Evolutionary conservation across 1,140 invertebrate species (phyloP).

Genomic region (Aphelinus atriplicis): DNA sequence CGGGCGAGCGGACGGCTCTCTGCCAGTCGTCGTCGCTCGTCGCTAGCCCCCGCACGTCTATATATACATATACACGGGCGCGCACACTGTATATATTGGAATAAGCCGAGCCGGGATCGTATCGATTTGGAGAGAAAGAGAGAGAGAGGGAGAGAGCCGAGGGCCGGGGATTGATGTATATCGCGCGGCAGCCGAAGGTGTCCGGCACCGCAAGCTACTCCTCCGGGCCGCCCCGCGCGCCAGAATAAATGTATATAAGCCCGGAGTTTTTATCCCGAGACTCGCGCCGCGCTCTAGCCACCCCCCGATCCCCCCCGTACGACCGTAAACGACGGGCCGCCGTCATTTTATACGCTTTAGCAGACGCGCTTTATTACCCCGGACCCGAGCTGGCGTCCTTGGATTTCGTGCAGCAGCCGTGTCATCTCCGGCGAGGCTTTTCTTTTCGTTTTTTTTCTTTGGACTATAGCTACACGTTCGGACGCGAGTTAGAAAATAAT

Average conservation of each 20-base stretch:
- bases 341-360: not conserved
- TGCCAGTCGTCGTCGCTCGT: no score
- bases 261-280: constrained; percentile 51
- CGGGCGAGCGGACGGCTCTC: no score
- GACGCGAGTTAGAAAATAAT: no score
- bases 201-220: constrained; percentile 49
- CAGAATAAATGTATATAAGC: constrained; percentile 54
- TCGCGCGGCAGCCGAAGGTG: constrained; percentile 54
- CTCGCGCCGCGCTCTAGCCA: constrained; percentile 43
- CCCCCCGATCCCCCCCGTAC: not conserved
- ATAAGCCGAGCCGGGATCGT: not conserved
- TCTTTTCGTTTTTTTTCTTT: no score
- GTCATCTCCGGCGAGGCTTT: no score
- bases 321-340: not conserved
- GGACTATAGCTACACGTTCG: no score
- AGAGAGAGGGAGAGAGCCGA: constrained; percentile 47
- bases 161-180: constrained; percentile 65
- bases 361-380: not conserved
- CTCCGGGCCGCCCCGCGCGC: constrained; percentile 45
- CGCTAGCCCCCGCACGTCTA: no score
- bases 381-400: no score
- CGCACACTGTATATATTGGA: no score
- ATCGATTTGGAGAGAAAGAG: constrained; percentile 41
- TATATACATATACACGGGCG: no score
- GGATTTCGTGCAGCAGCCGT: no score